Percentiles rank a stretch among this genome's conserved stretches.
Evolutionary conservation across 37 sponge, comb jelly and placozoan genomes (phyloP).

Genomic region (Agelas oroides): DNA sequence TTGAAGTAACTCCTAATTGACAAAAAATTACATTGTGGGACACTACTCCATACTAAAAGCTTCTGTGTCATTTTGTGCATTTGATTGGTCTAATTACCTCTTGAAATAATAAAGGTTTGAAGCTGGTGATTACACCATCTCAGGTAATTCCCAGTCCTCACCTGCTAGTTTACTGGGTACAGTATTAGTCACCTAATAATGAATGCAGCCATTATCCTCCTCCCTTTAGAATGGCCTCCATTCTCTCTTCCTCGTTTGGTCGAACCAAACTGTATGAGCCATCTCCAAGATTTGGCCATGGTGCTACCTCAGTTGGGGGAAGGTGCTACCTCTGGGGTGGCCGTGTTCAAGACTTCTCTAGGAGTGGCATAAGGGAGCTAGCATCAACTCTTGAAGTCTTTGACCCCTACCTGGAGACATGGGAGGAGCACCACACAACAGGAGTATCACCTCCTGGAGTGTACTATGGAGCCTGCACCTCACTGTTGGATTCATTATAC

Average conservation of each 20-base stretch:
- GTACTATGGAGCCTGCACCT: not conserved
- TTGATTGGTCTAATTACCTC: too few species aligned
- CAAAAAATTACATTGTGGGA: too few species aligned
- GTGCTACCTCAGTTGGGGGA: not conserved
- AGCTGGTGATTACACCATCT: too few species aligned
- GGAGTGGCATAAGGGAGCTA: not conserved
- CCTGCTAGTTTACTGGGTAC: too few species aligned
- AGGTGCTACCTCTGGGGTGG: not conserved
- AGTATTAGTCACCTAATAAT: too few species aligned
- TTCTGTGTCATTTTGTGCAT: too few species aligned
- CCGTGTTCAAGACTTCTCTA: not conserved
- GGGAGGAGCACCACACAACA: not conserved
- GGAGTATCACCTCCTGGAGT: conserved; percentile 1
- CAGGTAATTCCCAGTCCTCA: too few species aligned
- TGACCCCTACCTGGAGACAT: conserved; percentile 3
- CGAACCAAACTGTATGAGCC: not conserved
- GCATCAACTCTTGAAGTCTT: not conserved
- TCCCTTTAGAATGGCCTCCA: not conserved
- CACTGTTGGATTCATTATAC: not conserved
- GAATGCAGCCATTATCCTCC: too few species aligned
- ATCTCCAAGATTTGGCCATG: not conserved
- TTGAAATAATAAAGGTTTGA: too few species aligned
- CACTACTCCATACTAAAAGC: too few species aligned
- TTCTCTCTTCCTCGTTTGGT: not conserved
- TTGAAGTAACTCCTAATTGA: too few species aligned